Conservation (phyloP, 2,797 vertebrate genomes). For the Tokudaia tokunoshimensis region DNA sequence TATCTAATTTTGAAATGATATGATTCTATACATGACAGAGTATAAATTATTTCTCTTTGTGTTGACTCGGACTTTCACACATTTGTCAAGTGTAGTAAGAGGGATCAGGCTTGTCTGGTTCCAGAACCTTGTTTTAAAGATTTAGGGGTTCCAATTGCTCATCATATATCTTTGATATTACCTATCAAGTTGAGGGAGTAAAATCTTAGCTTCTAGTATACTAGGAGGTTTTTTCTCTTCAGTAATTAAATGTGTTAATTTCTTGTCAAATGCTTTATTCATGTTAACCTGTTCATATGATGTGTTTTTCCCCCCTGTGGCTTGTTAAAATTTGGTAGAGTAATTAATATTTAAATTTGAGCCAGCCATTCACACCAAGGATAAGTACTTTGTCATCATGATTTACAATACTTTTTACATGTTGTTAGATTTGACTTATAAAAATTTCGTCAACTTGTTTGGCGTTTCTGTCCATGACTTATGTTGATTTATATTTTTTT, state of each 20-base stretch:
- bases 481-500: neutral
- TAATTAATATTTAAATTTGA: neutral
- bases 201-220: neutral
- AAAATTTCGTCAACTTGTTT: neutral
- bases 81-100: too few species aligned
- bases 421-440: neutral
- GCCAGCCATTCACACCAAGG: neutral
- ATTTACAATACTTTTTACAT: neutral
- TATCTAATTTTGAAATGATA: neutral
- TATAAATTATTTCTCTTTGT: neutral
- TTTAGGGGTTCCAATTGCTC: neutral
- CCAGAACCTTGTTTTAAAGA: neutral
- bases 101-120: too few species aligned
- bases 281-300: neutral
- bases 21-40: neutral
- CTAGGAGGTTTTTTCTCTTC: neutral
- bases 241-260: neutral
- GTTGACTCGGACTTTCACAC: neutral
- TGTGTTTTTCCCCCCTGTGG: neutral
- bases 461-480: neutral
- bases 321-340: neutral
- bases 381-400: neutral
- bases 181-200: neutral
- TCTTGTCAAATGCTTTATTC: neutral
- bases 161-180: neutral